Conservation (phyloP, 2,888 invertebrate genomes). For the Heliconius erato region DNA sequence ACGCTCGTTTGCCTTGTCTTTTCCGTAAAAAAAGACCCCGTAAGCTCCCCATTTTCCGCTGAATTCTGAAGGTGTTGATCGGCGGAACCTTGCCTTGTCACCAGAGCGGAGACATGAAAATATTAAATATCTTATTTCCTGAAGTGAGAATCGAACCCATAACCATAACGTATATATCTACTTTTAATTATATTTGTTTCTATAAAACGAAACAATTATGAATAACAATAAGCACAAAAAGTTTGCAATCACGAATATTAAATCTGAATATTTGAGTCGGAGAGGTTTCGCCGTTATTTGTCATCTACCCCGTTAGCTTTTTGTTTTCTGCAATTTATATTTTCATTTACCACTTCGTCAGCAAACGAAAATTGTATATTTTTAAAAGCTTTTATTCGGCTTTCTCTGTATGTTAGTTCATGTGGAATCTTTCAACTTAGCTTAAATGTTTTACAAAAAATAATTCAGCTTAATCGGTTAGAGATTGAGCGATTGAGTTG, state of each 20-base stretch:
- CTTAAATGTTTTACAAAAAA: not conserved
- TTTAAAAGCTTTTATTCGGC: not conserved
- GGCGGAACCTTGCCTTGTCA: no score
- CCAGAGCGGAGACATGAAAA: no score
- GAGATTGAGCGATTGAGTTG: not conserved
- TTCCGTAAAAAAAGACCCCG: no score
- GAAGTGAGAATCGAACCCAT: not conserved
- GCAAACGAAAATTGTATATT: not conserved
- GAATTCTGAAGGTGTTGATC: no score
- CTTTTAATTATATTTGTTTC: slow-evolving; percentile 22
- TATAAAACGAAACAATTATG: slow-evolving; percentile 34
- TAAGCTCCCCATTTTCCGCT: no score
- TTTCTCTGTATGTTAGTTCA: not conserved
- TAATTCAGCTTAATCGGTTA: not conserved
- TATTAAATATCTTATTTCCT: no score
- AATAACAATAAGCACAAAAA: slow-evolving; percentile 27
- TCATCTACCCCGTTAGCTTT: slow-evolving; percentile 20
- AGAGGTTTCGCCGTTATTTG: slow-evolving; percentile 22
- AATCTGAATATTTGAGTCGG: slow-evolving; percentile 22
- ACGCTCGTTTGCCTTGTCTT: no score
- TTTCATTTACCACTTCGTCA: slow-evolving; percentile 16
- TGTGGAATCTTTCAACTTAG: not conserved
- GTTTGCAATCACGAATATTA: slow-evolving; percentile 29
- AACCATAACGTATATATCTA: not conserved
- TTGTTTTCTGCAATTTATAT: slow-evolving; percentile 12